These are phyloP conservation scores for Labeo rohita DNA, from an alignment of 2,113 vertebrate genomes.

Conservation along the genomic window DNA sequence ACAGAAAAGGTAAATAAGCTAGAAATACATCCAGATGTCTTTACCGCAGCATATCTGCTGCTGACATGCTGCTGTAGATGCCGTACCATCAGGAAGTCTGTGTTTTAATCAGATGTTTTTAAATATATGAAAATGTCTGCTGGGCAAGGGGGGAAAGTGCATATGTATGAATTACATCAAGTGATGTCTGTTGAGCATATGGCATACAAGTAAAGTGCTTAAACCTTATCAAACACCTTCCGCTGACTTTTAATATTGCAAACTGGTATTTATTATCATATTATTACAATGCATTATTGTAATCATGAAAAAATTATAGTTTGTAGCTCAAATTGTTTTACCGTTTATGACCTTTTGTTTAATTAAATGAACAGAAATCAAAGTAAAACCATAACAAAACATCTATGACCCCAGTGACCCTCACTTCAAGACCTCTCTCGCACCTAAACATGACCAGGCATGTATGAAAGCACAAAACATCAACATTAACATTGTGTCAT, in stretches of 20 bases:
- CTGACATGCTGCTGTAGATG: neutral
- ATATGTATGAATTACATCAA: neutral
- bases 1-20: neutral
- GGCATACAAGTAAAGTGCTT: neutral
- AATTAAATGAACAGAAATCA: neutral
- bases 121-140: conserved; percentile 26
- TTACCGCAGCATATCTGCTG: neutral
- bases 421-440: conserved; percentile 18
- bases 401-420: neutral
- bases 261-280: too few species aligned
- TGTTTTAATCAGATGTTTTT: conserved; percentile 37
- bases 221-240: neutral
- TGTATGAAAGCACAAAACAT: conserved; percentile 27
- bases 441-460: conserved; percentile 35
- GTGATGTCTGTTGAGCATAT: neutral
- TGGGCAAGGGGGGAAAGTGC: neutral
- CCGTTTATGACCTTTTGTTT: neutral
- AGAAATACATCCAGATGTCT: conserved; percentile 8
- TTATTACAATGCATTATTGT: too few species aligned
- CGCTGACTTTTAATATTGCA: too few species aligned
- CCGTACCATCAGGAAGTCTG: conserved; percentile 12
- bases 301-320: too few species aligned
- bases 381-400: neutral
- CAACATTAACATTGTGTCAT: conserved; percentile 33
- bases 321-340: neutral